A percentile compares a stretch with the other conserved stretches of the same genome.
Conservation (phyloP, 2,888 invertebrate genomes). For the Sphinx pinastri region DNA sequence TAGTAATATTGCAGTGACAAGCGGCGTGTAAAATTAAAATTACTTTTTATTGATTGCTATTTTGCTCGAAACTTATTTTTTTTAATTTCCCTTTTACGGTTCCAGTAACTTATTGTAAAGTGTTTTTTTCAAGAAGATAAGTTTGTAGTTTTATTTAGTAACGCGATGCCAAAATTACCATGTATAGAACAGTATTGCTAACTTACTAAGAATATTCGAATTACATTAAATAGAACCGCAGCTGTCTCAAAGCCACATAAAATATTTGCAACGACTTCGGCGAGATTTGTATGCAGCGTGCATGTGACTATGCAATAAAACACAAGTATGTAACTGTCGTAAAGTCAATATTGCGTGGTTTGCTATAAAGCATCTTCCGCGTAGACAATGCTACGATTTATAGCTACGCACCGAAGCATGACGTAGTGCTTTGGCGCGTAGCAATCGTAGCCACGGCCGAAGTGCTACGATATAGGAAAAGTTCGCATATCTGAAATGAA, state of each 20-base stretch:
- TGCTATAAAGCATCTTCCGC: slow-evolving; percentile 14
- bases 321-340: neutral
- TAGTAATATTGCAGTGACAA: no score
- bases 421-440: slow-evolving; percentile 4
- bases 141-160: no score
- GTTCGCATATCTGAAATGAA: neutral
- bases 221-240: neutral
- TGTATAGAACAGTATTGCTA: no score
- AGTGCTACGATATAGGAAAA: slow-evolving; percentile 10
- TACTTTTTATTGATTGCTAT: no score
- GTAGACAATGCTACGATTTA: neutral
- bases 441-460: slow-evolving; percentile 1
- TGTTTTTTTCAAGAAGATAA: no score
- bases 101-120: no score
- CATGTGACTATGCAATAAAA: slow-evolving; percentile 11
- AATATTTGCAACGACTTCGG: neutral
- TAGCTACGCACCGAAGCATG: slow-evolving; percentile 3
- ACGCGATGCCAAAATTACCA: no score
- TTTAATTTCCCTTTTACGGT: no score
- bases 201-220: neutral
- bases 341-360: slow-evolving; percentile 10
- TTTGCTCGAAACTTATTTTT: no score
- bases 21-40: no score
- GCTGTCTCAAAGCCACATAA: slow-evolving; percentile 1
- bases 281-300: slow-evolving; percentile 9